These are phyloP conservation scores for Brachirus orientalis DNA, from an alignment of 2,113 vertebrate genomes.

Conservation along the genomic window DNA sequence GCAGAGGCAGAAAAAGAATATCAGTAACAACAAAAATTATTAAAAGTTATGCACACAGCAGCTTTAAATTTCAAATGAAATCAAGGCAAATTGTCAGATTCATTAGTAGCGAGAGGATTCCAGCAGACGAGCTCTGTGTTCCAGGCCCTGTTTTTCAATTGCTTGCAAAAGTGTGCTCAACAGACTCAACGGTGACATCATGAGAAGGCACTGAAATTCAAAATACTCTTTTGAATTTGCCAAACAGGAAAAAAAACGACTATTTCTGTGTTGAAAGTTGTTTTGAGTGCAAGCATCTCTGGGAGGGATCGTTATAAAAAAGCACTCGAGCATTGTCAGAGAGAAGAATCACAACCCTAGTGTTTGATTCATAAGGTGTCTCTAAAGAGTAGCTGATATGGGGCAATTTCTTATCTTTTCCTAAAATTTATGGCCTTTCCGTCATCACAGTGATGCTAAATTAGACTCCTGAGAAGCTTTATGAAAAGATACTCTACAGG, in stretches of 20 bases:
- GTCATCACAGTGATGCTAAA: slow-evolving; percentile 33
- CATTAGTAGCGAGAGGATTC: slow-evolving; percentile 39
- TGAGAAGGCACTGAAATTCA: slow-evolving; percentile 5
- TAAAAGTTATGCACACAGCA: too few relatives aligned
- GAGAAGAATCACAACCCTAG: slow-evolving; percentile 31
- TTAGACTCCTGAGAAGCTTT: slow-evolving; percentile 37
- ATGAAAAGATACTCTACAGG: slow-evolving; percentile 30
- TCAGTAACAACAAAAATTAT: too few relatives aligned
- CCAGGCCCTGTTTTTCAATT: slow-evolving; percentile 23
- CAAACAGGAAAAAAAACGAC: not conserved
- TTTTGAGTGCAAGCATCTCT: slow-evolving; percentile 24
- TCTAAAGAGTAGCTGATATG: slow-evolving; percentile 37
- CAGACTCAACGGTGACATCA: slow-evolving; percentile 34
- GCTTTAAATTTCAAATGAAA: slow-evolving; percentile 33
- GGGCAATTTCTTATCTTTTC: slow-evolving; percentile 43
- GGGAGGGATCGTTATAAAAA: slow-evolving; percentile 27
- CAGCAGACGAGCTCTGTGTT: slow-evolving; percentile 1
- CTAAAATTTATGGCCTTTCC: slow-evolving; percentile 46
- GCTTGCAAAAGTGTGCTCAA: slow-evolving; percentile 6
- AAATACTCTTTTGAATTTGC: slow-evolving; percentile 37
- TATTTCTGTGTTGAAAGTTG: slow-evolving; percentile 27
- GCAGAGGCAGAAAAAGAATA: too few relatives aligned
- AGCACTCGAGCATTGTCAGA: slow-evolving; percentile 10
- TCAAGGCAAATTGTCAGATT: slow-evolving; percentile 41
- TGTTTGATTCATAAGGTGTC: slow-evolving; percentile 53